Base-by-base conservation (phyloP, 2,797 vertebrate species). In the Leptoclinus maculatus region DNA sequence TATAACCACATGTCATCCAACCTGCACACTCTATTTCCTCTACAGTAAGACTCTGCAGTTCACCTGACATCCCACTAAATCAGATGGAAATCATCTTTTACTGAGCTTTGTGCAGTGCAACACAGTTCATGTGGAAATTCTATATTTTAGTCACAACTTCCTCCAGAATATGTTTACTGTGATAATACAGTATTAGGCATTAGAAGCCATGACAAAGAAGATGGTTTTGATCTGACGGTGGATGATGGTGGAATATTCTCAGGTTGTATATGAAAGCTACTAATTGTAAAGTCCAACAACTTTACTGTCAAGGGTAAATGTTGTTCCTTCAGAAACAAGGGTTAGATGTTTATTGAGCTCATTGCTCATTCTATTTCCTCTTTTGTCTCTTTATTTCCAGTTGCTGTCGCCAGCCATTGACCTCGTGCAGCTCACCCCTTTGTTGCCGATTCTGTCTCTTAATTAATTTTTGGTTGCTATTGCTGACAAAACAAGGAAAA, bases 1-100 rank as follows among this genome's bases (percentile, higher is more conserved):
- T 53, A 74, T 64, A 68, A 82, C 34, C 58, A 71, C 32, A 65
- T 57, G 79, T 68, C 74, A 70, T 59, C 54, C 29, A 8, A 78
- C 57, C 38, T 21, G 38, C 23, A 25, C 47, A 11, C 17, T 23
- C 21, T 16, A 1, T 68, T 67, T 60, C 66, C 57, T 69, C 27
- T 25, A 25, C 32, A 59, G 32, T 1, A 17, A 76, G 39, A 54
- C 49, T 5, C 16, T 23, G 38, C 49, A 53, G 38, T 53, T 53
- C 45, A 47, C 45, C 25, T 66, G 36, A 45, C 25, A 69, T 57
- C 32, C 32, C 29, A 11, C 27, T 54, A 12, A 79, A 74, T 79
- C 23, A 59, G 36, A 32, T 63, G 1, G 53, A 81, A 13, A 56
- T n/a, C 1, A 17, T 27, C n/a, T 29, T 49, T 3, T 8, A 3